These are phyloP conservation scores for Phortica okadai DNA, from an alignment of 2,888 invertebrate genomes.

Conservation along the genomic window DNA sequence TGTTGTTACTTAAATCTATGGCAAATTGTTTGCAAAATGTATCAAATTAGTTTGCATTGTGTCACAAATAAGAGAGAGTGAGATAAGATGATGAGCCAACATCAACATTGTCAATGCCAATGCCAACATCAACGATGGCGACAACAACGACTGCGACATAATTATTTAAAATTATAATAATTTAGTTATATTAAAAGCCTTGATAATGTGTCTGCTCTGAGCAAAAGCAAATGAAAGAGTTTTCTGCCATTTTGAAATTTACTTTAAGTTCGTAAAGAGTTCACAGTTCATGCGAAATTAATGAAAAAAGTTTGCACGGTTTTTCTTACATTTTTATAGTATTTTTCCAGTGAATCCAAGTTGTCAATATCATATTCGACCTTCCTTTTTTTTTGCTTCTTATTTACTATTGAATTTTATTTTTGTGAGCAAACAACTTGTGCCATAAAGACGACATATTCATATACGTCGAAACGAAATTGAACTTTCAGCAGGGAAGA, in stretches of 20 bases:
- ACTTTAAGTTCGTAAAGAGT: too few species aligned
- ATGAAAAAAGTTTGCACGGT: background rate
- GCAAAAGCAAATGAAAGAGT: too few species aligned
- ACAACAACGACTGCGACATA: too few species aligned
- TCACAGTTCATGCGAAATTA: background rate
- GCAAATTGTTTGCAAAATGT: conserved; percentile 15
- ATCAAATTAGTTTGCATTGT: conserved; percentile 23
- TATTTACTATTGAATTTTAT: background rate
- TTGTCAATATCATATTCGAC: background rate
- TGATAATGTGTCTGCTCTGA: too few species aligned
- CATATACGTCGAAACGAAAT: background rate
- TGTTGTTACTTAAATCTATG: conserved; percentile 9
- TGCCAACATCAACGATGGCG: too few species aligned
- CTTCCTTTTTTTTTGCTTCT: background rate
- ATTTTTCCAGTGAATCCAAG: background rate
- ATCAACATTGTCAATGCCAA: background rate
- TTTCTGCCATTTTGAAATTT: too few species aligned
- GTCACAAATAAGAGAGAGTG: conserved; percentile 27
- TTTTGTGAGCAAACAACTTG: background rate
- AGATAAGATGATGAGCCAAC: conserved; percentile 13
- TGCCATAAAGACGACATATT: background rate
- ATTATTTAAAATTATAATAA: too few species aligned
- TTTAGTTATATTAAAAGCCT: too few species aligned
- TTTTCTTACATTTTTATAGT: background rate
- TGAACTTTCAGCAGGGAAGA: background rate